Percentiles rank a stretch among this genome's conserved stretches.
Conservation (phyloP, 2,888 invertebrate genomes). For the Pyrgus malvae region DNA sequence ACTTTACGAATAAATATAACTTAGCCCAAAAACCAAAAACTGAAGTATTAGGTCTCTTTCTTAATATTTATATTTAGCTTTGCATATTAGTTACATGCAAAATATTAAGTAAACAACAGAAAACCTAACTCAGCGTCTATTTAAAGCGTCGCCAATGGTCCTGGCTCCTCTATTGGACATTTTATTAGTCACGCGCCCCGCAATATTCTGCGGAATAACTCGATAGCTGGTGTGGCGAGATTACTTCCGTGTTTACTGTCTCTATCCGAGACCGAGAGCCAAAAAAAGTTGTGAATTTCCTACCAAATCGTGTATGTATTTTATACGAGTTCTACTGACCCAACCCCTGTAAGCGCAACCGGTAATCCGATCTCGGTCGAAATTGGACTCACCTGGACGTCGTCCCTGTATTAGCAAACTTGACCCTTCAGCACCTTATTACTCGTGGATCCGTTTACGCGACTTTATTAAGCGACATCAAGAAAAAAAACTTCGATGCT, state of each 20-base stretch:
- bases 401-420: constrained; percentile 17
- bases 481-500: too few species aligned
- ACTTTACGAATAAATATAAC: too few species aligned
- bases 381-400: constrained; percentile 58
- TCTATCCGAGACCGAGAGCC: constrained; percentile 56
- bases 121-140: too few species aligned
- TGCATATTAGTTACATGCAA: constrained; percentile 6
- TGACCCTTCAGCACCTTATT: constrained; percentile 1
- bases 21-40: too few species aligned
- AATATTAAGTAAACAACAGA: constrained; percentile 24
- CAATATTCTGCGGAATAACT: constrained; percentile 76
- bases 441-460: neutral
- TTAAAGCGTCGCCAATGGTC: constrained; percentile 1
- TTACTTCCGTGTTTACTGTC: constrained; percentile 76
- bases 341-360: constrained; percentile 59
- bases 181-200: constrained; percentile 73
- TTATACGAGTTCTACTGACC: constrained; percentile 70
- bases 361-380: constrained; percentile 54
- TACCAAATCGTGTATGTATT: constrained; percentile 72
- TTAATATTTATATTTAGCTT: too few species aligned
- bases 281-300: constrained; percentile 78
- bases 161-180: constrained; percentile 39
- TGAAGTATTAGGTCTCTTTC: too few species aligned
- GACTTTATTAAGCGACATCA: too few species aligned
- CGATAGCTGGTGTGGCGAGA: constrained; percentile 61